phyloP scores from a whole-genome alignment of 2,888 invertebrate genomes.

The Altica lythri region DNA sequence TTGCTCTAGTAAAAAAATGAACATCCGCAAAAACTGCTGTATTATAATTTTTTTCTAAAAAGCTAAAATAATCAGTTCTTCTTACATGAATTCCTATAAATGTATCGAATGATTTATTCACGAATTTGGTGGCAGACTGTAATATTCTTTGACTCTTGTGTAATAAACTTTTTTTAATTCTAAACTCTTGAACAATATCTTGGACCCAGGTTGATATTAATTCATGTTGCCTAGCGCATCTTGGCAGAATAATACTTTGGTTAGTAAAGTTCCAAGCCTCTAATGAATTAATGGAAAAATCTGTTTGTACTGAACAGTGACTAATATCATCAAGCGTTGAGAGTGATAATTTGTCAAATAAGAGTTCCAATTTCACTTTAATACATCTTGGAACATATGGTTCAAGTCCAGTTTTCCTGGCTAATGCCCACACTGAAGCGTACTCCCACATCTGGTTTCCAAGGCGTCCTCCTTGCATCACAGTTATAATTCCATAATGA shows the following conservation, averaged over 20 bases:
- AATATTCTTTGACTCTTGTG: constrained; percentile 56
- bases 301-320: constrained; percentile 61
- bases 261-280: neutral
- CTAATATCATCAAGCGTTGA: constrained; percentile 63
- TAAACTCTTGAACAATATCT: constrained; percentile 63
- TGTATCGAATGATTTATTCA: constrained; percentile 36
- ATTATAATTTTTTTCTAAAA: constrained; percentile 60
- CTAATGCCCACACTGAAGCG: constrained; percentile 9
- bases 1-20: constrained; percentile 55
- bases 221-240: constrained; percentile 61
- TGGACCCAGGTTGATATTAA: constrained; percentile 62
- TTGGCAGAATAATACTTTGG: constrained; percentile 58
- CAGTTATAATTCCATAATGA: constrained; percentile 7
- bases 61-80: constrained; percentile 62
- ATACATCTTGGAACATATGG: constrained; percentile 60
- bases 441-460: constrained; percentile 20
- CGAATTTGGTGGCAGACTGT: constrained; percentile 29
- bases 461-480: constrained; percentile 6
- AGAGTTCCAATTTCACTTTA: constrained; percentile 59
- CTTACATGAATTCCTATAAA: constrained; percentile 64
- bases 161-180: constrained; percentile 58
- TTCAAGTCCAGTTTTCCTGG: constrained; percentile 6
- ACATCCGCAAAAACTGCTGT: constrained; percentile 52
- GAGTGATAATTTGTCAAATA: constrained; percentile 62
- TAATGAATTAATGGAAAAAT: neutral